A percentile compares a stretch with the other conserved stretches of the same genome.
phyloP scores from a whole-genome alignment of 1,140 invertebrate genomes.

The Drepana arcuata region DNA sequence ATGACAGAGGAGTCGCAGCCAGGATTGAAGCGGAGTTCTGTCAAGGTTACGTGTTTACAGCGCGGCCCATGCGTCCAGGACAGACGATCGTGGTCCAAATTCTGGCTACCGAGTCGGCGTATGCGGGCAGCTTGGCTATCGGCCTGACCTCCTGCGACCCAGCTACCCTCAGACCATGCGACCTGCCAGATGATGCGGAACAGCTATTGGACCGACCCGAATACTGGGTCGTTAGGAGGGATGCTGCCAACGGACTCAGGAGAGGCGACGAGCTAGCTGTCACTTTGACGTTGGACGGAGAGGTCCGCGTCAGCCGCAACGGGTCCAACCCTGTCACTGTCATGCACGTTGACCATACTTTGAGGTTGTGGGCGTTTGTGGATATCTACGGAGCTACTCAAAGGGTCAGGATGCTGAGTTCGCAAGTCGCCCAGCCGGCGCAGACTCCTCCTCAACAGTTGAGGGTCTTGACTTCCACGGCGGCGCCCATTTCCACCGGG shows the following conservation, averaged over 20 bases:
- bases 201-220: conserved; percentile 93
- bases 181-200: conserved; percentile 95
- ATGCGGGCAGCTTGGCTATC: conserved; percentile 90
- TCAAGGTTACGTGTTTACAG: conserved; percentile 95
- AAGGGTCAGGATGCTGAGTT: conserved; percentile 76
- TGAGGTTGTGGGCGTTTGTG: conserved; percentile 94
- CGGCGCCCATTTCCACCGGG: conserved; percentile 74
- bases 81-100: conserved; percentile 92
- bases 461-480: conserved; percentile 43
- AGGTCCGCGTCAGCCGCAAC: conserved; percentile 91
- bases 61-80: conserved; percentile 85
- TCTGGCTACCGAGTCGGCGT: conserved; percentile 86
- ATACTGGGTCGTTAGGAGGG: conserved; percentile 97
- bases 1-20: conserved; percentile 85
- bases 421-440: conserved; percentile 34
- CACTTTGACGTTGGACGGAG: conserved; percentile 85
- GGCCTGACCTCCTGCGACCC: conserved; percentile 96
- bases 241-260: conserved; percentile 87
- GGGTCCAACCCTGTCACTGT: conserved; percentile 84
- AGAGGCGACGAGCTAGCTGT: conserved; percentile 94
- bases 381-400: conserved; percentile 96
- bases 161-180: conserved; percentile 76
- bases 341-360: conserved; percentile 95
- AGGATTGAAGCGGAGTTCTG: conserved; percentile 90
- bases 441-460: conserved; percentile 43